Percentiles rank a stretch among this genome's conserved stretches.
phyloP scores from a whole-genome alignment of 2,888 invertebrate genomes.

The Drepanosiphum platanoidis region DNA sequence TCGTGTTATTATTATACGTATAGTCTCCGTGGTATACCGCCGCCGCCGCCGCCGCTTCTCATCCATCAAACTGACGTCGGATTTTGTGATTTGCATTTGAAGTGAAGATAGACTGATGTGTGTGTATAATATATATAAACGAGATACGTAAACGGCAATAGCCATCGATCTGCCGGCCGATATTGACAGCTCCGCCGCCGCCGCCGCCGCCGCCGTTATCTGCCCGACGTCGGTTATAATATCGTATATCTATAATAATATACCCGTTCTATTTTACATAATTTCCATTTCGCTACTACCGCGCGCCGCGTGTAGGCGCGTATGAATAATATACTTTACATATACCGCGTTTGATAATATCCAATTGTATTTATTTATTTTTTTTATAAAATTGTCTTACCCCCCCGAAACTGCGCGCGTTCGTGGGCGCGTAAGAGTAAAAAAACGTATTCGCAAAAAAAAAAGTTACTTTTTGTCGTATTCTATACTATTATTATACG shows the following conservation, averaged over 20 bases:
- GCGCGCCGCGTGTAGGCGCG: not conserved
- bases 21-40: not conserved
- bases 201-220: conserved; percentile 4
- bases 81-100: conserved; percentile 60
- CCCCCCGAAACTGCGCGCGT: not conserved
- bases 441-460: too few species aligned
- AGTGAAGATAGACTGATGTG: conserved; percentile 60
- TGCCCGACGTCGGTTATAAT: conserved; percentile 24
- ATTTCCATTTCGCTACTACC: conserved; percentile 39
- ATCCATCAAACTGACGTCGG: conserved; percentile 44
- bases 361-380: not conserved
- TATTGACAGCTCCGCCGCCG: conserved; percentile 50
- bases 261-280: conserved; percentile 53
- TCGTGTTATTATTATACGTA: not conserved
- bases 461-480: too few species aligned
- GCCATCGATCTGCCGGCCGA: conserved; percentile 55
- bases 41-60: not conserved
- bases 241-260: not conserved
- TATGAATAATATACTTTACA: not conserved
- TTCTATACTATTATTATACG: not conserved
- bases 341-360: not conserved
- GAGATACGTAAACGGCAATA: conserved; percentile 27
- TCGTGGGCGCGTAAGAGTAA: too few species aligned
- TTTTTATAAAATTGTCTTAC: too few species aligned
- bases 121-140: not conserved